Conservation (phyloP, 1,140 invertebrate species). For the Penaeus japonicus region DNA sequence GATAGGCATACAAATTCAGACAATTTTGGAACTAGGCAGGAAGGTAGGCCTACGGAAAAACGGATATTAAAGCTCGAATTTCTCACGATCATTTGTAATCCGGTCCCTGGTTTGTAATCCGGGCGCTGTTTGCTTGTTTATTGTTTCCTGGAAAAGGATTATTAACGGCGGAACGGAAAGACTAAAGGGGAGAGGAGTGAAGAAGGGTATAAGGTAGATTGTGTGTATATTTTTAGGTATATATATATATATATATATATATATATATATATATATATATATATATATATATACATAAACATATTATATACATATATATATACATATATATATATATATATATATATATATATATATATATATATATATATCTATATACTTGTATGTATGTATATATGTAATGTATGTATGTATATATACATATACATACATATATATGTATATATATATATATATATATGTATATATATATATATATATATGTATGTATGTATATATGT, state of each 20-base stretch:
- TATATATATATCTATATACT: neutral
- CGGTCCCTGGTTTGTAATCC: no score
- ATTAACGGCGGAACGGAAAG: no score
- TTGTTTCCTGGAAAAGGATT: no score
- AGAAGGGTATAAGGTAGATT: neutral
- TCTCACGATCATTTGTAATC: no score
- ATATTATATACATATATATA: slow-evolving; percentile 24
- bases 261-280: neutral
- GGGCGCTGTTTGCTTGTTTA: no score
- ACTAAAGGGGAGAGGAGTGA: no score
- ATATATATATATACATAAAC: slow-evolving; percentile 11
- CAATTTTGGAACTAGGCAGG: no score
- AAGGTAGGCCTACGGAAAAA: no score
- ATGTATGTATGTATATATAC: neutral
- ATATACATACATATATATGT: neutral
- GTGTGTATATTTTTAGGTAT: neutral
- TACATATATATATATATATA: slow-evolving; percentile 13
- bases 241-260: neutral
- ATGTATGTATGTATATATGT: neutral
- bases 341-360: slow-evolving; percentile 11
- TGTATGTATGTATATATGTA: neutral
- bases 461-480: neutral
- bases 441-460: neutral
- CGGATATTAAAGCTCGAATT: no score
- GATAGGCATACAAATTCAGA: no score